Evolutionary conservation across 2,888 invertebrate genomes (phyloP), one percentile per base, ranked within the genome.

Genomic region (Therioaphis trifolii): DNA sequence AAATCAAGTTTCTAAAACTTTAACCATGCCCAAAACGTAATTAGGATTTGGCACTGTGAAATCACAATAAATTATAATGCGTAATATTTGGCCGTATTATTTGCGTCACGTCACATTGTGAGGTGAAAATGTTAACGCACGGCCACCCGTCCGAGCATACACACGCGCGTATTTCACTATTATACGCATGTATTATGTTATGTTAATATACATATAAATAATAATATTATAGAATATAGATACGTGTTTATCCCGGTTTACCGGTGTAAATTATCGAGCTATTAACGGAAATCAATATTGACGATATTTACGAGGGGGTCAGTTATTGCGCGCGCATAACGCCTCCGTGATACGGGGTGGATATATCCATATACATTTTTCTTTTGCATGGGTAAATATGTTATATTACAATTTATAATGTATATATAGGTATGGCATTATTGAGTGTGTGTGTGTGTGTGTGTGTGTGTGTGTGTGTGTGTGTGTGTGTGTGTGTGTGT

Each of bases 291-390:
- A 55, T 21, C 55, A 21, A 21, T 52, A 52, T 52, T 55, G n/a
- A 18, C n/a, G 55, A 55, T 55, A 55, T 55, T 55, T 55, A 55
- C 55, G 55, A 55, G 55, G 55, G 43, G 55, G 55, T 55, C 55
- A n/a, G n/a, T 21, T 15, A 55, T n/a, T n/a, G 4, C 55, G 21
- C 21, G 1, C 5, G 21, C 7, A 49, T 18, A n/a, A 52, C 15
- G 52, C 18, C 18, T 3, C 43, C 7, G 43, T 11, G 5, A 43
- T 52, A 21, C 55, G 55, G 21, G 55, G n/a, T n/a, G n/a, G n/a
- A n/a, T n/a, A n/a, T n/a, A n/a, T n/a, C n/a, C n/a, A n/a, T n/a
- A n/a, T n/a, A n/a, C n/a, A n/a, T n/a, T n/a, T n/a, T n/a, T n/a
- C n/a, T n/a, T n/a, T n/a, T n/a, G n/a, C n/a, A n/a, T n/a, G n/a